Base-by-base conservation (phyloP, 1,140 invertebrate genomes). In the Akabosia matsudoensis region DNA sequence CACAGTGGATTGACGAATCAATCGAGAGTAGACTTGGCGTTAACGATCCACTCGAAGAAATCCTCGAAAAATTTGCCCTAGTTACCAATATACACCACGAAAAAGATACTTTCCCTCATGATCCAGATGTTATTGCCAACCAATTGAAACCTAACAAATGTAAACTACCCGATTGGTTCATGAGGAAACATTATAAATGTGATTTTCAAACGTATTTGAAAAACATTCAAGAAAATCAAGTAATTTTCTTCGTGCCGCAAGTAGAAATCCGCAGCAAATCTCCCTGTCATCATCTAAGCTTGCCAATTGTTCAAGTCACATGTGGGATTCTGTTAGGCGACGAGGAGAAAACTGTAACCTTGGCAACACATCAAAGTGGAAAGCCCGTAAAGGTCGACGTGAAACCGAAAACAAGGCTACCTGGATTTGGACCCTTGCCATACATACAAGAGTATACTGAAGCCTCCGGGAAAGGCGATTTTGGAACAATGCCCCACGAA, bases 231-330 rank as follows among this genome's bases (percentile, higher is more conserved):
- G 70, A 70, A 18, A 80, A 79, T 67, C 24, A 74, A 0, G 7
- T 37, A 0, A 54, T 79, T 0, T 64, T 76, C 54, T 28, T 78
- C 0, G 28, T 33, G 16, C 77, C 77, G n/a, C 79, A 80, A 74
- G 51, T 79, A 0, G 79, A 80, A 76, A n/a, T 73, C 1, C 22
- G n/a, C 0, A 16, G 24, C 24, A 22, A 74, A 16, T 73, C 70
- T 28, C 73, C 31, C 26, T 70, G 73, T 16, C 79, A 80, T 74
- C 18, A 37, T 13, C 22, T 80, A 3, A 22, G 72, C 18, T 24
- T 77, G 3, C 77, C 75, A 0, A 75, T 80, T 30, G 75, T 80
- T 61, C 73, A 72, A 77, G 71, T 70, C 1, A 74, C 71, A n/a
- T 64, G 72, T 1, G 79, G 79, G 31, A 78, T 80, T 31, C 51